Base-by-base conservation (phyloP, 2,797 vertebrate genomes). In the Loriculus beryllinus region DNA sequence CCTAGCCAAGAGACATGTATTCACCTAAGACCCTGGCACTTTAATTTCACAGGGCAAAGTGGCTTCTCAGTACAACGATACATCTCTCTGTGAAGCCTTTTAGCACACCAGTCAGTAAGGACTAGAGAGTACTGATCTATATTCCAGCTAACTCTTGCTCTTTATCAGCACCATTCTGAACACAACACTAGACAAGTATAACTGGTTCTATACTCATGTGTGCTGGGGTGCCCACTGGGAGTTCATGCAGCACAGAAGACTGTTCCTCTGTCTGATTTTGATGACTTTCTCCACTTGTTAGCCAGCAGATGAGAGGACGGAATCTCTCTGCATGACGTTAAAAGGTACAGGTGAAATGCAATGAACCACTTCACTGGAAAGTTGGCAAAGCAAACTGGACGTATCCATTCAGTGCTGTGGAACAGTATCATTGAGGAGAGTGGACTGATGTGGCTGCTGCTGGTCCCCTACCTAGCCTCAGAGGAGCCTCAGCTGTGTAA, bases 171-270 rank as follows among this genome's bases (percentile, higher is more conserved):
- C 18, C 0, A 0, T 52, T 47, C 42, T 1, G 1, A 35, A 11
- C n/a, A 2, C 8, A 23, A 2, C 14, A 3, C 25, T 10, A 8
- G n/a, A 3, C 0, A 5, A 37, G 20, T n/a, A 5, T 35, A 23
- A 31, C 29, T 70, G 56, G 12, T 39, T 3, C 47, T 59, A 2
- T 45, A 42, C 48, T 21, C 76, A 7, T 31, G 26, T 63, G 56
- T 35, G 76, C 60, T 64, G 22, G 45, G 52, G 62, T 35, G 31
- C 51, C 54, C 28, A 1, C 19, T 33, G 19, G 14, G n/a, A 14
- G 62, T 60, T 25, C 22, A 18, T 10, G 39, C 54, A 57, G 31
- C 19, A n/a, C 57, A 42, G 12, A 64, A 48, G 48, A 9, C 23
- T 49, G 16, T 7, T 42, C 51, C 72, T 67, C 51, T 42, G 6